Evolutionary conservation across 1,140 invertebrate species (phyloP).

Genomic region (Brachionus manjavacas): DNA sequence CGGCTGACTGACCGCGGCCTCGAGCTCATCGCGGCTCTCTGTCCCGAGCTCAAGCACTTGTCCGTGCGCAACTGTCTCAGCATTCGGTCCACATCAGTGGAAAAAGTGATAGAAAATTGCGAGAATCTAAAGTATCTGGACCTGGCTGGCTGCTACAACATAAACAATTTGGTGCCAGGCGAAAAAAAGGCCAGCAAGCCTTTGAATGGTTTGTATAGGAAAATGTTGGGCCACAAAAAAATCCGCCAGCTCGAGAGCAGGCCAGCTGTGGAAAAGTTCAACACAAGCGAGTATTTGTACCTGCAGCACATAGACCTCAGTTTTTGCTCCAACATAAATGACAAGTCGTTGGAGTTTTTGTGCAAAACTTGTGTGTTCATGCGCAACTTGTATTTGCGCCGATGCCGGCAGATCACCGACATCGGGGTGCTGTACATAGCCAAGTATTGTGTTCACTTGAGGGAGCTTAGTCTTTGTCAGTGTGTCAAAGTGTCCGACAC

Average conservation of each 20-base stretch:
- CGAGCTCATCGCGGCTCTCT: background rate
- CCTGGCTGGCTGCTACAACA: background rate
- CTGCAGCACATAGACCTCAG: background rate
- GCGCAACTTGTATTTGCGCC: constrained; percentile 13
- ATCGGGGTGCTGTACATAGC: constrained; percentile 10
- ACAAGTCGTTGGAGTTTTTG: background rate
- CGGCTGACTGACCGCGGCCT: background rate
- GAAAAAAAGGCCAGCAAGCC: background rate
- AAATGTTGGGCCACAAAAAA: background rate
- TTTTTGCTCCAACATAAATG: background rate
- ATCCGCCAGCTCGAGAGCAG: background rate
- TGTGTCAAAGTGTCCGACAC: constrained; percentile 14
- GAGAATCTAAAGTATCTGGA: constrained; percentile 34
- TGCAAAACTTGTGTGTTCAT: constrained; percentile 10
- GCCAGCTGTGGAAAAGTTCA: background rate
- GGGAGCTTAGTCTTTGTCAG: constrained; percentile 8
- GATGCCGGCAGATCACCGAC: constrained; percentile 6
- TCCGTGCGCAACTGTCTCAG: background rate
- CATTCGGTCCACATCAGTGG: background rate
- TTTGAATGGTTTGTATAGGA: background rate
- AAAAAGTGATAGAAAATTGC: constrained; percentile 14
- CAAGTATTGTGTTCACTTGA: constrained; percentile 17
- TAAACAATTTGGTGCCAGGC: background rate
- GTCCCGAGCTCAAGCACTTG: constrained; percentile 8
- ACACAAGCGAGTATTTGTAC: background rate